Percentiles rank a stretch among this genome's conserved stretches.
phyloP scores from a whole-genome alignment of 2,888 invertebrate species.

The Philonicus albiceps region DNA sequence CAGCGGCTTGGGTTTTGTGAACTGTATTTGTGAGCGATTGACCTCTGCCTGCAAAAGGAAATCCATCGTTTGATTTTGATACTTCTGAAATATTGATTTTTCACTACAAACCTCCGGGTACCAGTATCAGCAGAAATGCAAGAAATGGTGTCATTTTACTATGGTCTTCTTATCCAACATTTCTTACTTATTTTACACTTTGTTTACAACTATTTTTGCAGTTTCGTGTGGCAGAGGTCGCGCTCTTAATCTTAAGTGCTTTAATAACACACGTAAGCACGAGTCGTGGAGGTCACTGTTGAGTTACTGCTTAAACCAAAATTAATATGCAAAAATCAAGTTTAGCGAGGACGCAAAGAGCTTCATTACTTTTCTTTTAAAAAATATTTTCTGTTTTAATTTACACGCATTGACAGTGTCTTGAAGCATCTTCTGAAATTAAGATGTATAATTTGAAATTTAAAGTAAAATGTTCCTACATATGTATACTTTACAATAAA shows the following conservation, averaged over 20 bases:
- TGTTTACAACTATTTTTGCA: background rate
- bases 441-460: too few relatives aligned
- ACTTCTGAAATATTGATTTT: background rate
- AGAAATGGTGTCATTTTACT: constrained; percentile 6
- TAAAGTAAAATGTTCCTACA: too few relatives aligned
- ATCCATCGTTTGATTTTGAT: background rate
- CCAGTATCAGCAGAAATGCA: constrained; percentile 56
- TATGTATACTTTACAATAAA: too few relatives aligned
- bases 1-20: constrained; percentile 82
- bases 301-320: background rate
- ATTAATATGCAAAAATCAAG: background rate
- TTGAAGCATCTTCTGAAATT: too few relatives aligned
- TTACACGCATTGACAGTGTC: too few relatives aligned
- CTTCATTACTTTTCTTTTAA: background rate
- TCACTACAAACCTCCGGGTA: constrained; percentile 62
- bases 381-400: background rate
- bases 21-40: constrained; percentile 68
- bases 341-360: background rate
- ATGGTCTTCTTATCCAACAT: background rate
- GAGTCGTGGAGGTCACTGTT: background rate
- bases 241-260: background rate
- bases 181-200: background rate
- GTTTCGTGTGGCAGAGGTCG: background rate
- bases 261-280: background rate
- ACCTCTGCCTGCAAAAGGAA: constrained; percentile 52